Evolutionary conservation across 2,113 vertebrate genomes (phyloP).

Genomic region (Athene cunicularia): DNA sequence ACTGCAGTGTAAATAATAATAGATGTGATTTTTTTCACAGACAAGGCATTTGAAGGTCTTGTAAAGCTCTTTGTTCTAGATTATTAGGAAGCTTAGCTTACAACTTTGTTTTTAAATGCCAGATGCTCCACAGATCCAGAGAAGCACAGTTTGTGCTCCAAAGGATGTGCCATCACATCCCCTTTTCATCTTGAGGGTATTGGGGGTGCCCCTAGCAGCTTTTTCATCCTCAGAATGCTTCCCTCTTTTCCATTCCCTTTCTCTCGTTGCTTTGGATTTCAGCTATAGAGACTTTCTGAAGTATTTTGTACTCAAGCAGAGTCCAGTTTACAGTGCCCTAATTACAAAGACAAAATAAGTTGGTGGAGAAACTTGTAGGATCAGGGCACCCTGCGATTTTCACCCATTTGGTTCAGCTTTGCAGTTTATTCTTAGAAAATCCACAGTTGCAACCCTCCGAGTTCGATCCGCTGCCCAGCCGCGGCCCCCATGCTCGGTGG

Average conservation of each 20-base stretch:
- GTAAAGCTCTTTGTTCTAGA: not conserved
- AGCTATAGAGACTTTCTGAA: not conserved
- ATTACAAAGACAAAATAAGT: not conserved
- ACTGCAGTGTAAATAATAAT: not conserved
- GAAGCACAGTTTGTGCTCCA: rapidly evolving
- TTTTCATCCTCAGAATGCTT: not conserved
- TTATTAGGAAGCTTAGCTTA: not conserved
- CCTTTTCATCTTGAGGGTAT: rapidly evolving
- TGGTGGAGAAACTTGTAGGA: not conserved
- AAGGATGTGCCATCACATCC: not conserved
- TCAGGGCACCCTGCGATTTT: not conserved
- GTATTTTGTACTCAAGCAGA: not conserved
- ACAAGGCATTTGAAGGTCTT: not conserved
- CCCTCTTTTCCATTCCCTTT: not conserved
- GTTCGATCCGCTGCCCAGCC: not conserved
- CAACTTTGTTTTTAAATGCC: not conserved
- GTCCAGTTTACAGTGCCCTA: not conserved
- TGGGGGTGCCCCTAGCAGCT: not conserved
- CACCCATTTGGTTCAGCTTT: not conserved
- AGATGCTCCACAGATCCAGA: not conserved
- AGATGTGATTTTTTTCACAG: not conserved
- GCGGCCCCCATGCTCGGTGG: rapidly evolving
- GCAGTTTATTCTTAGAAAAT: not conserved
- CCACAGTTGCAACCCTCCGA: rapidly evolving
- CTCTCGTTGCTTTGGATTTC: rapidly evolving